Conservation (phyloP, 92 coral and sea anemone species). For the Anthopleura xanthogrammica region DNA sequence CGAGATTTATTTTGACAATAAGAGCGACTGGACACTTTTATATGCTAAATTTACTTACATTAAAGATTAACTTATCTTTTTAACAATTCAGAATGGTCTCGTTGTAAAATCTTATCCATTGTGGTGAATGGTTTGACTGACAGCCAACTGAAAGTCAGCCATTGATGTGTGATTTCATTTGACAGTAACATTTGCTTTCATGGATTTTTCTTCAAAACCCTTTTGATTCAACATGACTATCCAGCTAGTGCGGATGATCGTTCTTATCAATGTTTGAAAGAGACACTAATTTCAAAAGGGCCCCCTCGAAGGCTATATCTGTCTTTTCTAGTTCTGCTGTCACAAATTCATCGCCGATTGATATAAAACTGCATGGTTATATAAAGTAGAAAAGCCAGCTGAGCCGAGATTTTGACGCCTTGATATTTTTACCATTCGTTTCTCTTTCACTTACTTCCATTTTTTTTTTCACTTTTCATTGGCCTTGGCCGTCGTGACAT, state of each 20-base stretch:
- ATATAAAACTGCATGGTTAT: not conserved
- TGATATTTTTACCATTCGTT: not conserved
- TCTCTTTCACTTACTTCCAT: not conserved
- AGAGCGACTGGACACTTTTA: slow-evolving; percentile 41
- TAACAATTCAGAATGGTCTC: slow-evolving; percentile 38
- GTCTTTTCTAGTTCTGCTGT: slow-evolving; percentile 8
- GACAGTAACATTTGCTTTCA: not conserved
- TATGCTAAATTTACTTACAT: slow-evolving; percentile 53
- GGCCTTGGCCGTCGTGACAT: not conserved
- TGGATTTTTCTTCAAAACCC: not conserved
- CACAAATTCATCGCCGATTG: slow-evolving; percentile 23
- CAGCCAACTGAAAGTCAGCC: not conserved
- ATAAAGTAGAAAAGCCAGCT: not conserved
- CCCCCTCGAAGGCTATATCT: slow-evolving; percentile 22
- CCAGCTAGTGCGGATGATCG: slow-evolving; percentile 17
- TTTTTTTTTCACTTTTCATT: not conserved
- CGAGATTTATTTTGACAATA: slow-evolving; percentile 31
- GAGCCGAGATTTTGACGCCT: not conserved
- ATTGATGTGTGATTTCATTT: not conserved
- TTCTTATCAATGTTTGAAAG: slow-evolving; percentile 15
- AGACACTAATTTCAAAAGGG: not conserved
- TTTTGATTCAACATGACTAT: not conserved
- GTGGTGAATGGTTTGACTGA: not conserved
- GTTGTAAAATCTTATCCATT: not conserved
- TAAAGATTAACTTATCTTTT: slow-evolving; percentile 36